These are phyloP conservation scores for Sebastes taczanowskii DNA, from an alignment of 2,797 vertebrate species.

Conservation along the genomic window DNA sequence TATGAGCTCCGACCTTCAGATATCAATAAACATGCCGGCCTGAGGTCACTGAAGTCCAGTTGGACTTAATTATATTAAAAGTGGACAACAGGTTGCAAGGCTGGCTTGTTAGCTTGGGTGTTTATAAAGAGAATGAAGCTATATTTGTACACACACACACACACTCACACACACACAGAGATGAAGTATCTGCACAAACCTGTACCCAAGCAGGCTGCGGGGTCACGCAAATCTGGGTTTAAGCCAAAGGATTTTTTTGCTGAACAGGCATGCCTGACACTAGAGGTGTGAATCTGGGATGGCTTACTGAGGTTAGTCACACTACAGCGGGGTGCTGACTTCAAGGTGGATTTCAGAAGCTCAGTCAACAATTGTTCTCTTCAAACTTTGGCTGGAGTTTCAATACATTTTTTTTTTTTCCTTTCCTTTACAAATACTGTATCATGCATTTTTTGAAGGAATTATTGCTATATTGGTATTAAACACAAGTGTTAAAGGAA, in stretches of 20 bases:
- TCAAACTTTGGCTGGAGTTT: background rate
- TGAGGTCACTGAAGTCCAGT: constrained; percentile 10
- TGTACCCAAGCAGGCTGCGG: constrained; percentile 18
- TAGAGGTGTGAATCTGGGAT: constrained; percentile 26
- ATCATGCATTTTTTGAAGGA: background rate
- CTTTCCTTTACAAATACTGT: background rate
- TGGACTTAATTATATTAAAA: constrained; percentile 36
- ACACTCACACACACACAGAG: background rate
- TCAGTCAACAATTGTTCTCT: constrained; percentile 12
- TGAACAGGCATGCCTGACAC: constrained; percentile 12
- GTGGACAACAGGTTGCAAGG: constrained; percentile 3
- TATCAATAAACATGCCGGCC: background rate
- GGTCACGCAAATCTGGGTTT: constrained; percentile 47
- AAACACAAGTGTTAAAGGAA: background rate
- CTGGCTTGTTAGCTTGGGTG: constrained; percentile 2
- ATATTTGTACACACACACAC: background rate
- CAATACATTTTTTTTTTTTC: background rate
- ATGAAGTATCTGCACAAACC: constrained; percentile 48
- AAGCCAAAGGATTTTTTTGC: constrained; percentile 36
- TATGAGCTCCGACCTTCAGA: background rate
- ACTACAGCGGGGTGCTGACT: background rate
- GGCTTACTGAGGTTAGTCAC: constrained; percentile 45
- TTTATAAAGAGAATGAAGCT: background rate
- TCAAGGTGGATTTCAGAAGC: constrained; percentile 20
- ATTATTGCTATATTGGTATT: background rate